Conservation (phyloP, 2,888 invertebrate species). For the Muscina levida region DNA sequence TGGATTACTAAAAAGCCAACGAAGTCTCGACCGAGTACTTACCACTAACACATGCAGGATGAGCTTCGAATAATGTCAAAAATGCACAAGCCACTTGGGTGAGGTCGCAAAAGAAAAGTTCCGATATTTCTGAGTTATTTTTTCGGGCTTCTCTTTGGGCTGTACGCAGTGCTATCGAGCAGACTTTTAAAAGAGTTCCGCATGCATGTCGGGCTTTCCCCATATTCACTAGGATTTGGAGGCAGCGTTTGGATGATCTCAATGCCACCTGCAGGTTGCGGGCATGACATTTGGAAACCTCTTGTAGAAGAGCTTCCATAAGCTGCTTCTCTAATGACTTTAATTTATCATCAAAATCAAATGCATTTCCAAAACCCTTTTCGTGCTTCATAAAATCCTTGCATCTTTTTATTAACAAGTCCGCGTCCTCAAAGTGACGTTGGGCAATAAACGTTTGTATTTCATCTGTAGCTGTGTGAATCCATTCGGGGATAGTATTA, state of each 20-base stretch:
- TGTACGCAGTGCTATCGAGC: constrained; percentile 77
- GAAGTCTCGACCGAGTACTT: constrained; percentile 67
- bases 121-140: constrained; percentile 80
- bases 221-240: constrained; percentile 85
- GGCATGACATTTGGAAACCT: constrained; percentile 93
- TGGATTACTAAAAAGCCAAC: not conserved
- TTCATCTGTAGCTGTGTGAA: constrained; percentile 94
- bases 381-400: constrained; percentile 81
- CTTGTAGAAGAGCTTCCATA: constrained; percentile 93
- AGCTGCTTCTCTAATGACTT: constrained; percentile 87
- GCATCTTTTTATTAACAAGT: constrained; percentile 87
- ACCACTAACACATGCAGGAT: constrained; percentile 87
- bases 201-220: constrained; percentile 80
- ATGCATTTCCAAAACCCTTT: constrained; percentile 73
- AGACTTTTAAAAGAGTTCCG: constrained; percentile 77
- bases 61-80: constrained; percentile 89
- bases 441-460: constrained; percentile 97
- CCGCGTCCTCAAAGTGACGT: constrained; percentile 96
- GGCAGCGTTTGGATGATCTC: constrained; percentile 90
- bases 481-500: constrained; percentile 88
- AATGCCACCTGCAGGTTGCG: constrained; percentile 94
- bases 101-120: constrained; percentile 86
- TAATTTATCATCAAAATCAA: constrained; percentile 80
- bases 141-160: constrained; percentile 79
- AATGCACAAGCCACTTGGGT: constrained; percentile 88